These are phyloP conservation scores for Mycetomoellerius zeteki DNA, from an alignment of 1,140 invertebrate genomes.

Conservation along the genomic window DNA sequence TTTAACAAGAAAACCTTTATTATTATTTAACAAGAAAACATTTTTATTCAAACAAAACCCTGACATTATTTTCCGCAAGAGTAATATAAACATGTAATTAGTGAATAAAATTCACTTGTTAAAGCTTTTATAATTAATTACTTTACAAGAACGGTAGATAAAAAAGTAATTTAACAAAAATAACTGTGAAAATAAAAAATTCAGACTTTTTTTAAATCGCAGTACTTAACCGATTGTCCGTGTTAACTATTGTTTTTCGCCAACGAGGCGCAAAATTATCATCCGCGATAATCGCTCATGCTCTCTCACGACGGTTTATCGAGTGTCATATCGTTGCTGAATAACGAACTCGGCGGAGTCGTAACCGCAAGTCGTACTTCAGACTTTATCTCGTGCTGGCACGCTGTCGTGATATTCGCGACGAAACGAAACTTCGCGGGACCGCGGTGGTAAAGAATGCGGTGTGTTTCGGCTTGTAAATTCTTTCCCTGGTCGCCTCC, in stretches of 20 bases:
- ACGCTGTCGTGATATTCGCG: slow-evolving; percentile 49
- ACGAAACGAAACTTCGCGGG: slow-evolving; percentile 42
- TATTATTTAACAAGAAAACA: background rate
- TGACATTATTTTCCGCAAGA: background rate
- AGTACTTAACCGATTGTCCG: background rate
- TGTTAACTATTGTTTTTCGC: background rate
- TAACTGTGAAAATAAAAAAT: background rate
- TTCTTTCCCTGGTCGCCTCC: slow-evolving; percentile 42
- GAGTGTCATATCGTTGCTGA: slow-evolving; percentile 33
- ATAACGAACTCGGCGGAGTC: slow-evolving; percentile 14
- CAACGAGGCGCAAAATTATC: slow-evolving; percentile 34
- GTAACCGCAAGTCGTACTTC: slow-evolving; percentile 39
- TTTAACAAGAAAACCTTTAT: background rate
- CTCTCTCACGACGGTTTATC: slow-evolving; percentile 35
- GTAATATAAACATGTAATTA: background rate
- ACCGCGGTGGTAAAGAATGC: slow-evolving; percentile 54
- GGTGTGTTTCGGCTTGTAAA: slow-evolving; percentile 63
- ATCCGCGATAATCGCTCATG: slow-evolving; percentile 45
- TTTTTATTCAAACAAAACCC: background rate
- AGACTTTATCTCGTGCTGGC: slow-evolving; percentile 62
- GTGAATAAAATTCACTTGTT: background rate
- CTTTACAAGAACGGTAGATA: background rate
- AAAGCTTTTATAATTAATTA: background rate
- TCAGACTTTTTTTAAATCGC: background rate
- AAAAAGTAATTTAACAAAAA: background rate